Evolutionary conservation across 2,113 vertebrate species (phyloP).

Genomic region (Sakesphorus luctuosus): DNA sequence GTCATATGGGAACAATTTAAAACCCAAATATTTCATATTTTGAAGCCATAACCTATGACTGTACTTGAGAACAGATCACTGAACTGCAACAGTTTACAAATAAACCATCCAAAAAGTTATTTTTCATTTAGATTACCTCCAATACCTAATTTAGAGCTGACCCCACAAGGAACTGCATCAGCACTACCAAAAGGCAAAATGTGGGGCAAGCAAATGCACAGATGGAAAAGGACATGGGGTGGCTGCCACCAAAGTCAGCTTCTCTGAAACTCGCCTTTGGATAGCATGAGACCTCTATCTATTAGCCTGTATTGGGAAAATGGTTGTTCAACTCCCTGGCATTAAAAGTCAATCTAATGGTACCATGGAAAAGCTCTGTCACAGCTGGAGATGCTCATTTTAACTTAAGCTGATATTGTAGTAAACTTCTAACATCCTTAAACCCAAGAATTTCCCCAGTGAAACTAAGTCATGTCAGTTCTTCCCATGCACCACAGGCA

Average conservation of each 20-base stretch:
- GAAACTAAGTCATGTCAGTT: neutral
- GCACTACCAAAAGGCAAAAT: neutral
- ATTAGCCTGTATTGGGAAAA: neutral
- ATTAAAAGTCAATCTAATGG: neutral
- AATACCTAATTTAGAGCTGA: neutral
- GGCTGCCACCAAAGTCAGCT: neutral
- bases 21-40: neutral
- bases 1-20: neutral
- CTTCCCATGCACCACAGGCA: neutral
- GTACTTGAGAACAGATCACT: neutral
- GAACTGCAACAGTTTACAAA: neutral
- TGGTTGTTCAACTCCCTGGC: neutral
- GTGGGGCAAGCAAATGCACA: neutral
- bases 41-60: neutral
- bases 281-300: neutral
- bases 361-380: neutral
- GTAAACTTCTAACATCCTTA: neutral
- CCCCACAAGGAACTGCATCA: neutral
- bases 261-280: neutral
- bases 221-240: neutral
- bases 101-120: neutral
- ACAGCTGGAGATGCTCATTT: neutral
- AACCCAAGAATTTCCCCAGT: neutral
- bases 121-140: neutral
- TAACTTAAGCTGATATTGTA: neutral